Evolutionary conservation across 1,140 invertebrate genomes (phyloP).

Genomic region (Leptopilina clavipes): DNA sequence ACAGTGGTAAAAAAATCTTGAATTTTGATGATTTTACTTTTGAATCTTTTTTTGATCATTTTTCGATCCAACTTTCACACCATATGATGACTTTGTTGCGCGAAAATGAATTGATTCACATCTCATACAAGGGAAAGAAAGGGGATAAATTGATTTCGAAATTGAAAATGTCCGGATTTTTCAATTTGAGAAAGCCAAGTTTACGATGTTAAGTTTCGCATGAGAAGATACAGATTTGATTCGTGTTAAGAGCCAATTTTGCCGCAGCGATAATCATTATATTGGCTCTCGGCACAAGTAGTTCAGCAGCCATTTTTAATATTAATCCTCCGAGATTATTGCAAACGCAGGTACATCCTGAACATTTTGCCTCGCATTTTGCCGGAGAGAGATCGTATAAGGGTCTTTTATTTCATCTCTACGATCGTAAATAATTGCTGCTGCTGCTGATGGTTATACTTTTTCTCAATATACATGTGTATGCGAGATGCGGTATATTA

Average conservation of each 20-base stretch:
- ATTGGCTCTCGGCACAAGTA: not conserved
- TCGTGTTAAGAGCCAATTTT: conserved; percentile 31
- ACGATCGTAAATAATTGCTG: conserved; percentile 28
- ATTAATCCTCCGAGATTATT: conserved; percentile 1
- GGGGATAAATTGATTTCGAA: not conserved
- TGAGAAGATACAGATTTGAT: conserved; percentile 33
- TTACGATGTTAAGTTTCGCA: conserved; percentile 15
- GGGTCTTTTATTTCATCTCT: conserved; percentile 21
- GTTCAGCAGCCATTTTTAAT: conserved; percentile 22
- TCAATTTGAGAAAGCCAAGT: conserved; percentile 6
- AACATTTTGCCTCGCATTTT: conserved; percentile 27
- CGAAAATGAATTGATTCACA: not conserved
- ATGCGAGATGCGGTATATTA: not conserved
- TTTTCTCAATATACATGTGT: not conserved
- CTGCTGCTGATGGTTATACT: not conserved
- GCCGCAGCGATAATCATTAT: conserved; percentile 23
- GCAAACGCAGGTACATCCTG: not conserved
- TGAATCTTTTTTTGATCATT: too few species aligned
- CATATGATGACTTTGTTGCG: too few species aligned
- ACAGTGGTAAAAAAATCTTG: too few species aligned
- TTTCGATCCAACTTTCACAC: too few species aligned
- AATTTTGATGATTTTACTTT: too few species aligned
- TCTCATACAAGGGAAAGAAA: too few species aligned
- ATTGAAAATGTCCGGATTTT: not conserved
- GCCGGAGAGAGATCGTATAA: conserved; percentile 20